Percentiles rank a stretch among this genome's conserved stretches.
Conservation (phyloP, 2,888 invertebrate species). For the Nomada fucata region DNA sequence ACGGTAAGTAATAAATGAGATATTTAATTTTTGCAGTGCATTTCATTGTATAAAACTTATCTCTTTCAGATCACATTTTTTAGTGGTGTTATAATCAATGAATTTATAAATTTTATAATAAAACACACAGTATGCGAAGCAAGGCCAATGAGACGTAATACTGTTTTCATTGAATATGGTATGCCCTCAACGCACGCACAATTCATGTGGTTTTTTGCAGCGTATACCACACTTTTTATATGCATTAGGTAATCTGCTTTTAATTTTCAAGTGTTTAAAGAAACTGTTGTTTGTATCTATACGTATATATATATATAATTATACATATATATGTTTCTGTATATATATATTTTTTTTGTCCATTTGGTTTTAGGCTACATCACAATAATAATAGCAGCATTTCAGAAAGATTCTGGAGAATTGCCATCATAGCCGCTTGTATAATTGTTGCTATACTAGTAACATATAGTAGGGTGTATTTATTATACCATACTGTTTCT, state of each 20-base stretch:
- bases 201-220: constrained; percentile 95
- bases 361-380: constrained; percentile 87
- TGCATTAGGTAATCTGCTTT: constrained; percentile 89
- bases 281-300: background rate
- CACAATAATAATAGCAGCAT: constrained; percentile 92
- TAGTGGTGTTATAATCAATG: constrained; percentile 91
- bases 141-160: constrained; percentile 89
- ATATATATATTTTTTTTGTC: background rate
- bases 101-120: constrained; percentile 90
- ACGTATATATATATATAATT: background rate
- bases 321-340: background rate
- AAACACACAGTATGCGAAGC: constrained; percentile 93
- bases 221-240: constrained; percentile 93
- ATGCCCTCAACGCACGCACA: constrained; percentile 97
- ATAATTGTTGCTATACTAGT: constrained; percentile 87
- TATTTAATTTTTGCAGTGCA: background rate
- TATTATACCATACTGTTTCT: constrained; percentile 92
- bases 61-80: constrained; percentile 92
- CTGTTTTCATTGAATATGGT: constrained; percentile 91
- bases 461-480: constrained; percentile 91
- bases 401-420: constrained; percentile 90
- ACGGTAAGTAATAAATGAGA: constrained; percentile 88
- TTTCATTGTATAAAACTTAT: constrained; percentile 8
- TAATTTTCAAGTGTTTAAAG: background rate
- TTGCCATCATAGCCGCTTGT: constrained; percentile 88